Evolutionary conservation across 2,113 vertebrate genomes (phyloP), one percentile per base, ranked within the genome.

Genomic region (Sylvilagus bachmani): DNA sequence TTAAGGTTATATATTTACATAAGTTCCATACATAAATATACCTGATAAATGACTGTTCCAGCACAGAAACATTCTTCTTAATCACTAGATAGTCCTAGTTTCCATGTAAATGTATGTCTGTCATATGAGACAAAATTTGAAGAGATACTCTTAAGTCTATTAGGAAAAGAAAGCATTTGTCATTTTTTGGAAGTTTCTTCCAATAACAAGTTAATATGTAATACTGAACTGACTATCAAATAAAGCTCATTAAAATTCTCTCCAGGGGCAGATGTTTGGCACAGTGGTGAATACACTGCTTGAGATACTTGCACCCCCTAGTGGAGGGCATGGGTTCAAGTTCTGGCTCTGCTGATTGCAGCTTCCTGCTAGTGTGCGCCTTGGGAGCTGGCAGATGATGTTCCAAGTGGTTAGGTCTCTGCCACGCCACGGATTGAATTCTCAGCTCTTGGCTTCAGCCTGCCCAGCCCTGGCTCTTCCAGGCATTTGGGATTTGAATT

Each of bases 111-210:
- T 70, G 49, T 67, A 29, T 36, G 51, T 70, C 3, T 33, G 22
- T 49, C 86, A 62, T 38, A 53, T 3, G 12, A n/a, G 29, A 90
- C 53, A 77, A 77, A 78, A 61, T 70, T 89, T 44, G 33, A n/a
- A 70, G 78, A n/a, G 14, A 44, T 58, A 58, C 29, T 91, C 58
- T 27, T 25, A n/a, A 81, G 27, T n/a, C 44, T 38, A 5, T 66
- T 75, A 82, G 78, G 14, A 75, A 93, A 73, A 27, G 33, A 74
- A 93, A 83, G 29, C n/a, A 74, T 88, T 82, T 83, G 27, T 87
- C 16, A 53, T 80, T 49, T 53, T 36, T 73, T 87, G 67, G 55
- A 81, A 25, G n/a, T 93, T 55, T 58, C 44, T 82, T 13, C 21
- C 71, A 49, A 24, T 67, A 51, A 11, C 33, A 53, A 82, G 58